Conservation (phyloP, 2,797 vertebrate species). For the Oreochromis grahami region DNA sequence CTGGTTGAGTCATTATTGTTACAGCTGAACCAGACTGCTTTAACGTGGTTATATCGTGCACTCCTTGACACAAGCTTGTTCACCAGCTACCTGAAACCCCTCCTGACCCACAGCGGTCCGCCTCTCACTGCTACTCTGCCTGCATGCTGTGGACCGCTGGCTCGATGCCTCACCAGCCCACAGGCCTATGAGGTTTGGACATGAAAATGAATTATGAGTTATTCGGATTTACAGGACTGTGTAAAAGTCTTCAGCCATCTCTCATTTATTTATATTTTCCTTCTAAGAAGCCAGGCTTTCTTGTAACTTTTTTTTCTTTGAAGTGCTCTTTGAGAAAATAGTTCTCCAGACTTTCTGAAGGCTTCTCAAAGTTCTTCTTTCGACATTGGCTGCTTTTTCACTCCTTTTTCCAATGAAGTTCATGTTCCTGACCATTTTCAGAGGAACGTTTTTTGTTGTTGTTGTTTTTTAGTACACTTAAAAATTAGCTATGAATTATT, state of each 20-base stretch:
- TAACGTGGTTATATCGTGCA: not conserved
- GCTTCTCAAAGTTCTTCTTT: not conserved
- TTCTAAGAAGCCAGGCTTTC: not conserved
- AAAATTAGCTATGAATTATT: not conserved
- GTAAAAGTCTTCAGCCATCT: not conserved
- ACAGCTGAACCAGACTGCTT: not conserved
- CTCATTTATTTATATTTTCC: not conserved
- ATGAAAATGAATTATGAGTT: not conserved
- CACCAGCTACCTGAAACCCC: constrained; percentile 90
- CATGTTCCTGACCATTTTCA: not conserved
- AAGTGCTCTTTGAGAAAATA: not conserved
- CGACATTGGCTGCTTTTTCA: not conserved
- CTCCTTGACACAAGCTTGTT: constrained; percentile 54
- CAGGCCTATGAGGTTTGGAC: constrained; percentile 88
- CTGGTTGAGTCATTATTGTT: not conserved
- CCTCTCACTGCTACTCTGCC: constrained; percentile 90
- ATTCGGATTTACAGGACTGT: not conserved
- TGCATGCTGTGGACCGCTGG: constrained; percentile 87
- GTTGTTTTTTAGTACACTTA: not conserved
- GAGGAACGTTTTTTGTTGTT: not conserved
- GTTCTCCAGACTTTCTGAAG: not conserved
- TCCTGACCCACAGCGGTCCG: constrained; percentile 92
- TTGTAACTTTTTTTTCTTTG: not conserved
- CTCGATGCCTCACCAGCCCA: constrained; percentile 88
- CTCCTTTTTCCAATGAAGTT: not conserved